phyloP scores from a whole-genome alignment of 2,113 vertebrate species.

The Semicossyphus pulcher region DNA sequence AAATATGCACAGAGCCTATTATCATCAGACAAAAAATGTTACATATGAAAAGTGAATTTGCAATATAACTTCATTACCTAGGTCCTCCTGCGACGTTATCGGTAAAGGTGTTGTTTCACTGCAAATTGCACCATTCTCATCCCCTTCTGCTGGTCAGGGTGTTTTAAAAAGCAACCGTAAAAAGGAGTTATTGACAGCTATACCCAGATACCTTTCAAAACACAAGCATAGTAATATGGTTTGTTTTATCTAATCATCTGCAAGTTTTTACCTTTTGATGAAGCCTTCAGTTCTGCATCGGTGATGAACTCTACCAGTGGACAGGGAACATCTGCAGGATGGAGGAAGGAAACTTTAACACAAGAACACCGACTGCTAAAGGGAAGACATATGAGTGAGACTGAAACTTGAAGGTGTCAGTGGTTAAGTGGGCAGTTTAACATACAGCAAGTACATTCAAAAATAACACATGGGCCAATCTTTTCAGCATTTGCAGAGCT shows the following conservation, averaged over 20 bases:
- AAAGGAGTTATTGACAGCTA: constrained; percentile 3
- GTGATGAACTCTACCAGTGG: constrained; percentile 70
- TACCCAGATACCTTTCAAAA: not conserved
- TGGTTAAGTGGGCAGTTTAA: too few species aligned
- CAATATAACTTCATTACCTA: constrained; percentile 49
- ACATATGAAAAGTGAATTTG: not conserved
- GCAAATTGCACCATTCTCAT: constrained; percentile 37
- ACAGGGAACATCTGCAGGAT: constrained; percentile 55
- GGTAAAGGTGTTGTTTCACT: constrained; percentile 58
- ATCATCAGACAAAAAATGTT: not conserved
- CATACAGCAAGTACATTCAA: not conserved
- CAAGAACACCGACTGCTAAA: not conserved
- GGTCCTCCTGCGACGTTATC: constrained; percentile 44
- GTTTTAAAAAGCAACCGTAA: not conserved
- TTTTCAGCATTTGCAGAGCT: not conserved
- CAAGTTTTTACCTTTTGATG: constrained; percentile 59
- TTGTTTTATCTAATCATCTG: not conserved
- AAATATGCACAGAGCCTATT: too few species aligned
- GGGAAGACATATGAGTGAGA: not conserved
- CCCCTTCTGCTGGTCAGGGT: constrained; percentile 42
- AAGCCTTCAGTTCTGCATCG: constrained; percentile 41
- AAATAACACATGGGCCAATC: not conserved
- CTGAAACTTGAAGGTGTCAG: not conserved
- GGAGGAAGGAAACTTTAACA: constrained; percentile 24
- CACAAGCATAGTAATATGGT: not conserved